Base-by-base conservation (phyloP, 1,140 invertebrate genomes). In the Neodiprion virginianus region DNA sequence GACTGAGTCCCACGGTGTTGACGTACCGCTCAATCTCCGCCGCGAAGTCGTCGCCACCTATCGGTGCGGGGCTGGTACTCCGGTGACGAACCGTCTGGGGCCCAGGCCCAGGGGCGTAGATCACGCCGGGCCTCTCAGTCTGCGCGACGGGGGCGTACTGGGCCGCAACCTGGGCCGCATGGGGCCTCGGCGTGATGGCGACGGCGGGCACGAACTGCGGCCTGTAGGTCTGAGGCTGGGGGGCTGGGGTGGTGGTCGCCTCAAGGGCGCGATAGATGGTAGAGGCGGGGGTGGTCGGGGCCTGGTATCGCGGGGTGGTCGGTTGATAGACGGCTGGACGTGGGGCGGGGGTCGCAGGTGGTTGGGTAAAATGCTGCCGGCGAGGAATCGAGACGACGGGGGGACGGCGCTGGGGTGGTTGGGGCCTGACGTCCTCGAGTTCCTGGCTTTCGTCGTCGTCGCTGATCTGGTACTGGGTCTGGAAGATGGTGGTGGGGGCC, bases 1-100 rank as follows among this genome's bases (percentile, higher is more conserved):
- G 88, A n/a, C 86, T 87, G 8, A 91, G 87, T 80, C 92, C 91
- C 77, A 93, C 93, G n/a, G 94, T 93, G 75, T 93, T 90, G 79
- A 94, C 93, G 90, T 94, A 95, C 79, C 93, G 93, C 68, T 93
- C 93, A 76, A 95, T 92, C 85, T 94, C 93, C 11, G 91, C 91
- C 53, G 93, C 93, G 73, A 94, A 94, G 83, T 93, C 92, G 53
- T 94, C 89, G 67, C 91, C 90, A 72, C 90, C 85, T 40, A 84
- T 76, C 67, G 70, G 80, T 76, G 72, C 75, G 88, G 86, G 75
- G 88, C 80, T 48, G 88, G 84, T 50, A 87, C 83, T 49, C 87
- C 85, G 71, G 84, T 85, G 67, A 87, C 83, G 9, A 89, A 87
- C 12, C 90, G 77, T 69, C 80, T 77, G 8, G 81, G 77, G 11